Conservation (phyloP, 2,113 vertebrate species). For the Dolichotis patagonum region DNA sequence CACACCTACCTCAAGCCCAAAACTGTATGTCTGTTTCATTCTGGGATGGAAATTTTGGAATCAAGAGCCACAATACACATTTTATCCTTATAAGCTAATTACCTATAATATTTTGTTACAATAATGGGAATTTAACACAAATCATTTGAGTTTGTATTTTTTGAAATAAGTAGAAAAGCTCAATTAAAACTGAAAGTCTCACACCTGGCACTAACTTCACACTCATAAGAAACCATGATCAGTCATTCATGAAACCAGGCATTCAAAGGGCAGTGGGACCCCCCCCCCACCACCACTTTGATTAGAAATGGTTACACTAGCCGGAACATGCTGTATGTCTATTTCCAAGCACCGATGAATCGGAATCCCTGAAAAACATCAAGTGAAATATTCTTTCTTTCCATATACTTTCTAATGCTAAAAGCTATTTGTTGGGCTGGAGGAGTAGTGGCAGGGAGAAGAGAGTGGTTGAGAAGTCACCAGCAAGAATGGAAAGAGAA, state of each 20-base stretch:
- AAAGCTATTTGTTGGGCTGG: neutral
- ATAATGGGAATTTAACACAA: neutral
- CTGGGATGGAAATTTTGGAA: neutral
- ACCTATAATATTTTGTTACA: neutral
- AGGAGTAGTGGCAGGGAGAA: neutral
- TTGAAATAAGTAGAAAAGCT: neutral
- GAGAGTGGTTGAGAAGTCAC: neutral
- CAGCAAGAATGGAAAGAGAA: neutral
- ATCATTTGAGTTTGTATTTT: neutral
- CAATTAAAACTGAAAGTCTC: neutral
- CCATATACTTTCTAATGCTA: neutral
- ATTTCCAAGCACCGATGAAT: neutral
- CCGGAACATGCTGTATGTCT: neutral
- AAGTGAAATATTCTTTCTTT: conserved; percentile 9
- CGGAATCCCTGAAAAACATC: neutral
- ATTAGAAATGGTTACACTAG: conserved; percentile 1
- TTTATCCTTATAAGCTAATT: neutral
- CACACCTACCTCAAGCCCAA: neutral
- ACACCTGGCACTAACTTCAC: neutral
- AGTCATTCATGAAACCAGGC: neutral
- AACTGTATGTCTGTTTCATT: neutral
- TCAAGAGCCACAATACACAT: neutral
- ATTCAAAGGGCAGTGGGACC: neutral
- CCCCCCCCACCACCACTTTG: neutral
- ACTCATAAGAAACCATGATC: neutral